Evolutionary conservation across 1,140 invertebrate species (phyloP).

Genomic region (Zaprionus taronus): DNA sequence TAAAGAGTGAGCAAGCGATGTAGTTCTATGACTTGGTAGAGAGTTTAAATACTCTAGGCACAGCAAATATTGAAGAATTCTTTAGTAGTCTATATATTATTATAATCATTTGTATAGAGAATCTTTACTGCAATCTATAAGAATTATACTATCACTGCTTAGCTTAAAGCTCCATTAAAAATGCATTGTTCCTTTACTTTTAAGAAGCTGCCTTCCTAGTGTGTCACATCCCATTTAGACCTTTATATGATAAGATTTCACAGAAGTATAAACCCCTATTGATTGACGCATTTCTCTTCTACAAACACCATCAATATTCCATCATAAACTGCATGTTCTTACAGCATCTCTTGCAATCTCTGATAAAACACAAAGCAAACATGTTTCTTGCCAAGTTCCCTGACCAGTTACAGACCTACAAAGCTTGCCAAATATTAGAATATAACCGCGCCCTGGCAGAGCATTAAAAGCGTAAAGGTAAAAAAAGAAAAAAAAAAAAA

Average conservation of each 20-base stretch:
- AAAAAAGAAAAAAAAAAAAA: conserved; percentile 8
- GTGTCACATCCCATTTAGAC: too few species aligned
- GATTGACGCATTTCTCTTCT: too few species aligned
- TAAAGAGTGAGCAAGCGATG: too few species aligned
- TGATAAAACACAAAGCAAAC: background rate
- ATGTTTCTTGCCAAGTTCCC: background rate
- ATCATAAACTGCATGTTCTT: background rate
- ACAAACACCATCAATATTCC: background rate
- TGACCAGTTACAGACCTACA: background rate
- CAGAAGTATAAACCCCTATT: too few species aligned
- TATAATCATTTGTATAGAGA: too few species aligned
- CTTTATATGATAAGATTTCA: too few species aligned
- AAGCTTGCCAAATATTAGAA: conserved; percentile 1
- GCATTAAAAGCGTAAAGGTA: background rate
- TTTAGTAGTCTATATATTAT: too few species aligned
- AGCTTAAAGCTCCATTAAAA: too few species aligned
- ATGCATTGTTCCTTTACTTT: too few species aligned
- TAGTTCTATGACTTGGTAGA: background rate
- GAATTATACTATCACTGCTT: too few species aligned
- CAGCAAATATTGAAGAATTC: background rate
- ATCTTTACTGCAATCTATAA: too few species aligned
- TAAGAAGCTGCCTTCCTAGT: too few species aligned
- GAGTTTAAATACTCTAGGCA: background rate
- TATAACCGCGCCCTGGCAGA: background rate
- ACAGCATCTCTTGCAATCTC: background rate